These are phyloP conservation scores for Drosophila monieri DNA, from an alignment of 2,888 invertebrate species.

Conservation along the genomic window DNA sequence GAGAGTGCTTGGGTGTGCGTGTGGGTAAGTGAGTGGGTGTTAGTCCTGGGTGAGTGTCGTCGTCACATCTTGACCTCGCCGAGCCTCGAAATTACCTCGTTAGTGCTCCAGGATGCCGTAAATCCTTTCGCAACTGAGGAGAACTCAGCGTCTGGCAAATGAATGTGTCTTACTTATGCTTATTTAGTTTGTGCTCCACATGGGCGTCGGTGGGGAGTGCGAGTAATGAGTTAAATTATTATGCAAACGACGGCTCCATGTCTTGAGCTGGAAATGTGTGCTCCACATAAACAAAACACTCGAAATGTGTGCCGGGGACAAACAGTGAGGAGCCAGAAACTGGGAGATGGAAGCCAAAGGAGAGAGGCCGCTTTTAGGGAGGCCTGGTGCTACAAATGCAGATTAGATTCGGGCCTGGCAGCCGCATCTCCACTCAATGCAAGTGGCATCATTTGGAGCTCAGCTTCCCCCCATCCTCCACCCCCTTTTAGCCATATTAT, in stretches of 20 bases:
- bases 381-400: constrained; percentile 23
- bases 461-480: constrained; percentile 6
- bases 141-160: constrained; percentile 46
- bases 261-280: constrained; percentile 50
- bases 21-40: neutral
- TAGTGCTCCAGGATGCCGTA: constrained; percentile 57
- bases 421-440: constrained; percentile 45
- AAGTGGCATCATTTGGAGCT: constrained; percentile 61
- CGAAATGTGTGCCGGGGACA: constrained; percentile 76
- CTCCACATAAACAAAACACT: constrained; percentile 55
- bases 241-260: constrained; percentile 68
- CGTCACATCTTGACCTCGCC: constrained; percentile 70
- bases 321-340: constrained; percentile 36
- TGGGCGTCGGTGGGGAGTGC: neutral
- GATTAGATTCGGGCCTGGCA: constrained; percentile 25
- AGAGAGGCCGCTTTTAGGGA: constrained; percentile 7
- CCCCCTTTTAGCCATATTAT: constrained; percentile 49
- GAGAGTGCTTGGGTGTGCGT: neutral
- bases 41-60: constrained; percentile 21
- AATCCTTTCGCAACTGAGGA: constrained; percentile 51
- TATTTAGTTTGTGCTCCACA: constrained; percentile 58
- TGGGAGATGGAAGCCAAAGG: constrained; percentile 3
- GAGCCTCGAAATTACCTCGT: constrained; percentile 60
- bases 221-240: constrained; percentile 75
- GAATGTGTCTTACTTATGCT: constrained; percentile 65